Evolutionary conservation across 2,888 invertebrate genomes (phyloP).

Genomic region (Philereme vetulata): DNA sequence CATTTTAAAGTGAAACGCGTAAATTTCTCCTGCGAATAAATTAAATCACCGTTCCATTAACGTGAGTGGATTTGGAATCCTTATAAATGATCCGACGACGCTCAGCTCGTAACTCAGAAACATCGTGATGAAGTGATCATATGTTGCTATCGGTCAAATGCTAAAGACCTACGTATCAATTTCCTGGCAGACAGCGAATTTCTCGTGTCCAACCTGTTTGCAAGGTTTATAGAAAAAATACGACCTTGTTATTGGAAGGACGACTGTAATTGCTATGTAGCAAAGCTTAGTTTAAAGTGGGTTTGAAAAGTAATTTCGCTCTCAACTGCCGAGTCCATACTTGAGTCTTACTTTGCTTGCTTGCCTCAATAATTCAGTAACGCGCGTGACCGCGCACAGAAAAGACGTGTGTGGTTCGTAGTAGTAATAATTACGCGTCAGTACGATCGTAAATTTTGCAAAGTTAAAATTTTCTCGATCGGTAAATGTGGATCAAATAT

Average conservation of each 20-base stretch:
- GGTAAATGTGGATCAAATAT: conserved; percentile 42
- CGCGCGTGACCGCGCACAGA: conserved; percentile 69
- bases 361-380: conserved; percentile 72
- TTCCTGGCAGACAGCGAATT: conserved; percentile 66
- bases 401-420: conserved; percentile 53
- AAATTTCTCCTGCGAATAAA: conserved; percentile 37
- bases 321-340: conserved; percentile 64
- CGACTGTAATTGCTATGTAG: conserved; percentile 48
- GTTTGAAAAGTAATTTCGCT: conserved; percentile 77
- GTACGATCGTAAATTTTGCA: conserved; percentile 55
- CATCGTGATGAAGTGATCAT: conserved; percentile 42
- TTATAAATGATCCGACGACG: conserved; percentile 35
- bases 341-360: conserved; percentile 51
- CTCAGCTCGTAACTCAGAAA: conserved; percentile 31
- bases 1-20: conserved; percentile 26
- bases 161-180: conserved; percentile 56
- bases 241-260: conserved; percentile 47
- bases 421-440: conserved; percentile 42
- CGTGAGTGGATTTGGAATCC: conserved; percentile 36
- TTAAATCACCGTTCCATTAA: conserved; percentile 35
- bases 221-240: conserved; percentile 51
- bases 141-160: conserved; percentile 58
- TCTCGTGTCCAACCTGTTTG: conserved; percentile 71
- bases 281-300: conserved; percentile 55
- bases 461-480: conserved; percentile 47